Conservation (phyloP, 2,888 invertebrate genomes). For the Himalopsyche kuldschensis region DNA sequence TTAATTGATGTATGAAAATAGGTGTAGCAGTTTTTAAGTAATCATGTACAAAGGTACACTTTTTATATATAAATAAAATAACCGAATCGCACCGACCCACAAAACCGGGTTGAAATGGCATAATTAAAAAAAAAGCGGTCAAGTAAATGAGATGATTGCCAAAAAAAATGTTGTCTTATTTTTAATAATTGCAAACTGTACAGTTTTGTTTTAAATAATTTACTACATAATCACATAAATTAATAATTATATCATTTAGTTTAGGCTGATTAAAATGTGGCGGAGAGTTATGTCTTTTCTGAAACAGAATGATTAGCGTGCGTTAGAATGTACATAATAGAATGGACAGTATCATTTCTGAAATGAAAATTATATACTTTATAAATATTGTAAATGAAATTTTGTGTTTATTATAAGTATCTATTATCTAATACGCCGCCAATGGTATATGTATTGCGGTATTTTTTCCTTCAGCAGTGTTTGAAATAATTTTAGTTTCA, state of each 20-base stretch:
- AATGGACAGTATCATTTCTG: neutral
- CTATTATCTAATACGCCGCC: neutral
- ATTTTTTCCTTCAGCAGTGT: neutral
- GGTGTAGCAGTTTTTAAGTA: neutral
- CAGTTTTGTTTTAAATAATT: neutral
- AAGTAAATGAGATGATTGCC: neutral
- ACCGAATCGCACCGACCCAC: neutral
- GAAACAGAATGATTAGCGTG: neutral
- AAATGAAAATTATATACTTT: neutral
- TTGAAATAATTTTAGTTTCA: neutral
- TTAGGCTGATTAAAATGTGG: neutral
- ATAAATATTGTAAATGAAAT: neutral
- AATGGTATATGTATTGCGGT: neutral
- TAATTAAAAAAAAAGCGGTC: neutral
- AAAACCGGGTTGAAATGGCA: neutral
- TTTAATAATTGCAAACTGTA: neutral
- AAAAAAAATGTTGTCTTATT: neutral
- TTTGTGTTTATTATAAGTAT: neutral
- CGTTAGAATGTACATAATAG: neutral
- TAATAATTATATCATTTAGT: neutral
- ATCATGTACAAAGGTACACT: constrained; percentile 24
- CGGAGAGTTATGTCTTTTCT: neutral
- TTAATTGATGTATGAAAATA: neutral
- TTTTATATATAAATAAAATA: neutral
- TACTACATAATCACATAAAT: neutral